Base-by-base conservation (phyloP, 2,797 vertebrate species). In the Myoxocephalus aenaeus region DNA sequence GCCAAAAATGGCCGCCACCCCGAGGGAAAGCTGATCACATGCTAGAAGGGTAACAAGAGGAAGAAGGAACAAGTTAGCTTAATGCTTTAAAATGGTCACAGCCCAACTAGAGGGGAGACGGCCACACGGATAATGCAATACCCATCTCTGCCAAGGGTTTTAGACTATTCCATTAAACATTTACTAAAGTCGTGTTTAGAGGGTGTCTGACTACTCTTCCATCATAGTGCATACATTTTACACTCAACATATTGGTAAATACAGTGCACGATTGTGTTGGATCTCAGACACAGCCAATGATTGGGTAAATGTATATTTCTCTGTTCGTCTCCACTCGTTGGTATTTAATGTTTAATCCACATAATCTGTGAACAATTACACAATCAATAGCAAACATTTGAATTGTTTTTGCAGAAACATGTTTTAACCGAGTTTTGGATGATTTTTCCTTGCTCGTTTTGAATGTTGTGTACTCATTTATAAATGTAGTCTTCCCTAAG, bases 1-100 rank as follows among this genome's bases (percentile, higher is more conserved):
- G 72, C 98, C 98, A 5, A 99, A 99, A 93, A 99, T 99, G 91
- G 98, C 97, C 79, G 98, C 98, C 87, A 99, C 98, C 54, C 98
- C 98, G 9, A 99, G 95, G 82, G 98, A 99, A 56, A 99, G 96
- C 90, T 99, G 98, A 90, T 99, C 98, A 51, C 98, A 99, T 90
- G 98, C 98, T 99, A 93, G 91, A 57, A 80, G 34, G 29, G 25
- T 1, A 66, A 48, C 15, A 34, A 70, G 18, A 7, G 20, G 15
- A 42, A 44, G 38, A 59, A 54, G 40, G 2, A 20, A 56, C 12
- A 15, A 22, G 46, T 81, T 27, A 69, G 63, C 8, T 65, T 54
- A 18, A 59, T 44, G 13, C 17, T 29, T 12, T 3, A 22, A 4
- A 68, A 59, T 68, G 22, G 38, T 34, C 22, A 40, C 5, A 5